Base-by-base conservation (phyloP, 2,113 vertebrate species). In the Hypomesus transpacificus region DNA sequence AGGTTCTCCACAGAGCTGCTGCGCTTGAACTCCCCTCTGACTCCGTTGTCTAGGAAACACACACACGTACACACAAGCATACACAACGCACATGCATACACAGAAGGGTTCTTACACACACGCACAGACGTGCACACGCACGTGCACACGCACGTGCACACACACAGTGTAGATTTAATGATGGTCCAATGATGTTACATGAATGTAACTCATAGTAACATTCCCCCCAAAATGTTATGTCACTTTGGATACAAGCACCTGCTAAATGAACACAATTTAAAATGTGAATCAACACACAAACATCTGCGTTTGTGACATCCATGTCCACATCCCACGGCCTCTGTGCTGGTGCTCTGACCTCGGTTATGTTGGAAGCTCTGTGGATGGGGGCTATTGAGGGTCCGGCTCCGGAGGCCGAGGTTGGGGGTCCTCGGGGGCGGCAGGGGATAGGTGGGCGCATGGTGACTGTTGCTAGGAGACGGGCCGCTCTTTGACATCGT, bases 1-100 rank as follows among this genome's bases (percentile, higher is more conserved):
- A 80, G 71, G 21, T 14, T 21, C 3, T 85, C 82, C 14, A 66
- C 60, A 14, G 46, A 51, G 31, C 52, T 18, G 21, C 56, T 61
- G 16, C 58, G 20, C 52, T 17, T 66, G 14, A 21, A 14, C 51
- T 68, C 76, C 34, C 67, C 50, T 71, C 71, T 75, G 66, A 78
- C 73, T 68, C 73, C 74, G 69, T 79, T 78, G 74, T 85, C 87
- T 88, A 73, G 7, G 11, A 72, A 4, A 75, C 31, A 72, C 11
- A 75, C 68, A 76, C 9, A 65, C 28, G 31, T 71, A 34, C 31
- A 50, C 21, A 64, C 8, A 26, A 26, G 24, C 26, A 16, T 28
- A 26, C 24, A 39, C 17, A 69, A 62, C 13, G 7, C 31, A 7
- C 31, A 34, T 34, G 31, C 31, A 34, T 1, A 34, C 31, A 34